A percentile compares a stretch with the other conserved stretches of the same genome.
Evolutionary conservation across 1,140 invertebrate genomes (phyloP).

Genomic region (Ceratosolen fusciceps): DNA sequence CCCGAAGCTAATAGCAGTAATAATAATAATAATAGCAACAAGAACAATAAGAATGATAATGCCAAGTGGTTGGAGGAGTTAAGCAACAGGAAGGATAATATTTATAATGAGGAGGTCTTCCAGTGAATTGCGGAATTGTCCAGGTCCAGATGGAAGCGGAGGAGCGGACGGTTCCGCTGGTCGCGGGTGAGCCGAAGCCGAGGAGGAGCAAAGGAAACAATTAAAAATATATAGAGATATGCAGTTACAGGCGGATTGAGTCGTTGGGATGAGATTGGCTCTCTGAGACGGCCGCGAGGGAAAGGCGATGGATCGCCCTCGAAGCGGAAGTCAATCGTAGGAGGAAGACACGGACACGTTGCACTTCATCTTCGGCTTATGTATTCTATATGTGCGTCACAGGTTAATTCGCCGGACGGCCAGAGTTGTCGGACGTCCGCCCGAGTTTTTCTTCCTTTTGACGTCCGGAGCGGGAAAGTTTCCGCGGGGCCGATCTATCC

Average conservation of each 20-base stretch:
- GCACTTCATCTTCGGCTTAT: neutral
- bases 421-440: conserved; percentile 4
- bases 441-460: conserved; percentile 29
- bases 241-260: conserved; percentile 7
- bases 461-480: neutral
- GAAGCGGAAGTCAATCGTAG: conserved; percentile 22
- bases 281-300: neutral
- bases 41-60: too few species aligned
- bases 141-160: too few species aligned
- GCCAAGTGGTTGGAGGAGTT: too few species aligned
- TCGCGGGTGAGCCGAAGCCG: too few species aligned
- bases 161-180: too few species aligned
- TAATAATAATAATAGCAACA: too few species aligned
- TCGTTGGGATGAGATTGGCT: conserved; percentile 11
- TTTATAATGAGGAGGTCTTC: too few species aligned
- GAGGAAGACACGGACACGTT: neutral
- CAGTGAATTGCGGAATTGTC: too few species aligned
- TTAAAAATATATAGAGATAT: conserved; percentile 10
- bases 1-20: too few species aligned
- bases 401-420: neutral
- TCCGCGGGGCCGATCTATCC: neutral
- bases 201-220: neutral
- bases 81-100: too few species aligned
- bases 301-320: neutral
- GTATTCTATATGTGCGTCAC: neutral